Evolutionary conservation across 2,797 vertebrate genomes (phyloP), one percentile per base, ranked within the genome.

Genomic region (Alcedo atthis): DNA sequence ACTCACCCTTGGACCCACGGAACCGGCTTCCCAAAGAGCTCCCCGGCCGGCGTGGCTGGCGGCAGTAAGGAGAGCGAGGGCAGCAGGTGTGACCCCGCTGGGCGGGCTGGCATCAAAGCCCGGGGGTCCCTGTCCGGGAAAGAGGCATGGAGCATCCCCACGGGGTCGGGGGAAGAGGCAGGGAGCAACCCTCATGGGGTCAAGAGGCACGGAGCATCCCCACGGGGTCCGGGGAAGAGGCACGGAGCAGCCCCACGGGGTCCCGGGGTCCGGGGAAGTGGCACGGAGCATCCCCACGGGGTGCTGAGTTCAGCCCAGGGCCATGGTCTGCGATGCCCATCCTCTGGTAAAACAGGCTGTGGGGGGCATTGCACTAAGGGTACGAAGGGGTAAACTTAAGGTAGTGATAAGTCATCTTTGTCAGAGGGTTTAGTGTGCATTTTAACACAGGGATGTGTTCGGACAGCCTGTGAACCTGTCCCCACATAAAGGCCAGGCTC

Each of bases 321-420:
- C 16, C 69, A 24, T 0, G 5, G 33, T 0, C 6, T 5, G 26
- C n/a, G 5, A 0, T 0, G 4, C 5, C 37, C 37, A 2, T 18
- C 18, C 77, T 7, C 25, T 2, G 54, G n/a, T 6, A 5, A 8
- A 28, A 10, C 0, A 9, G 35, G 42, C 4, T 12, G 7, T 3
- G 19, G 24, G 45, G 16, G 9, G 7, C 15, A 0, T 19, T 0
- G 2, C 0, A 11, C 3, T 24, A 0, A 2, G 5, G 61, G 26
- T 35, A 3, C 9, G 24, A 22, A 9, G 22, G 14, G 30, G 20
- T 2, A 12, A 4, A 0, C 14, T 4, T 37, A 42, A 46, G 4
- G 22, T 1, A 21, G 8, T 0, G 3, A 3, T 6, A 43, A 24
- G 16, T 8, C 10, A 43, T 6, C 22, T 15, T 22, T 28, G 17